A percentile compares a stretch with the other conserved stretches of the same genome.
Conservation (phyloP, 2,888 invertebrate species). For the Drosophila picticornis region DNA sequence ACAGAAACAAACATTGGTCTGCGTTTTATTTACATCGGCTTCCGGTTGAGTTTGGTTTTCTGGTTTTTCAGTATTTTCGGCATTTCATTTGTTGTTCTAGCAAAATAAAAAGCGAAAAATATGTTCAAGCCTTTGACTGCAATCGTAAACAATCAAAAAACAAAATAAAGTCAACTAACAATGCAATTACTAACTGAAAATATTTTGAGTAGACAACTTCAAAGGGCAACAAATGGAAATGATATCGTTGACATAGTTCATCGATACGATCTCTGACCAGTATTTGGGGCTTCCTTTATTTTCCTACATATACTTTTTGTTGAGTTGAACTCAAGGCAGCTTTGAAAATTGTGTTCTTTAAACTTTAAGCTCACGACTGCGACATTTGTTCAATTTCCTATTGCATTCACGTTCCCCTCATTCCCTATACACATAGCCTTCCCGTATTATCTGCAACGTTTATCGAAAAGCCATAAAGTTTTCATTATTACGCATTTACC, state of each 20-base stretch:
- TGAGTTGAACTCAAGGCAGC: constrained; percentile 4
- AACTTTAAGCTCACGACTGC: constrained; percentile 37
- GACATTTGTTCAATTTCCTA: constrained; percentile 31
- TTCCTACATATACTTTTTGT: neutral
- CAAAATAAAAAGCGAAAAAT: constrained; percentile 74
- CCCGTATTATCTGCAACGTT: constrained; percentile 64
- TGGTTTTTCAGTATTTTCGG: constrained; percentile 38
- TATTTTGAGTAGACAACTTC: constrained; percentile 34
- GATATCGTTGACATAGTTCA: constrained; percentile 25
- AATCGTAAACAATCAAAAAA: constrained; percentile 58
- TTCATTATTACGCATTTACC: constrained; percentile 79
- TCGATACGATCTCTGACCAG: constrained; percentile 27
- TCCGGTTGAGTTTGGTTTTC: constrained; percentile 75
- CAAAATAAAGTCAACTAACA: constrained; percentile 53
- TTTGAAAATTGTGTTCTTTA: constrained; percentile 15
- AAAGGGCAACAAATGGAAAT: constrained; percentile 42
- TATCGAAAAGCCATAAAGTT: constrained; percentile 79
- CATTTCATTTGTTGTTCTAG: constrained; percentile 70
- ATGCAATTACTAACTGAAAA: constrained; percentile 39
- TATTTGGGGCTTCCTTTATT: neutral
- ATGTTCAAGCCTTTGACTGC: constrained; percentile 49
- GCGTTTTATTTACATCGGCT: constrained; percentile 81
- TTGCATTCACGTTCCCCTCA: constrained; percentile 49
- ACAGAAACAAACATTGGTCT: constrained; percentile 76
- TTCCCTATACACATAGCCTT: constrained; percentile 20